Evolutionary conservation across 1,140 invertebrate species (phyloP), one percentile per base, ranked within the genome.

Genomic region (Ceratosolen fusciceps): DNA sequence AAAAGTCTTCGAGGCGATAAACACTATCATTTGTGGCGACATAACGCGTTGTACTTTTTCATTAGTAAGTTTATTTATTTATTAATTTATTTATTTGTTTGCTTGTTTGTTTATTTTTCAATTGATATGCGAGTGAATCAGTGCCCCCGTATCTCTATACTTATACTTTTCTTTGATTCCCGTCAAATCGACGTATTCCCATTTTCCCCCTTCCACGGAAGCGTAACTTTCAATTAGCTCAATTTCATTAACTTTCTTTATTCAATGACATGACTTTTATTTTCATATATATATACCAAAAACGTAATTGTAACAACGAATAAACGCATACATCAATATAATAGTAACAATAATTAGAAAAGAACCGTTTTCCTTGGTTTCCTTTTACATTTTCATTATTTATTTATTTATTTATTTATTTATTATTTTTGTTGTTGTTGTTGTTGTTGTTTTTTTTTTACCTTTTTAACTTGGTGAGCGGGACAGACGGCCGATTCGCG

Each of bases 21-120:
- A 74, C 24, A 52, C 68, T 71, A 77, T 62, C 56, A 12, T 74
- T 73, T 74, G 52, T 79, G 43, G 73, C 73, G 67, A 71, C 71
- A 71, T 80, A 75, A 76, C 79, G 65, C 58, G 47, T 80, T 80
- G 79, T 80, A 80, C 79, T 80, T 80, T 54, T 76, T 80, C 72
- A 71, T 80, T 80, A 79, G 72, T 74, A 62, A 79, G 43, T 52
- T 75, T n/a, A n/a, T n/a, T n/a, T n/a, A n/a, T n/a, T n/a, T n/a
- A n/a, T n/a, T n/a, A n/a, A n/a, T n/a, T n/a, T n/a, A n/a, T n/a
- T n/a, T n/a, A n/a, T n/a, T n/a, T n/a, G n/a, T n/a, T n/a, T n/a
- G n/a, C n/a, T n/a, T n/a, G n/a, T n/a, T n/a, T n/a, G n/a, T n/a
- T n/a, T n/a, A n/a, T n/a, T n/a, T 58, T 24, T 76, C 65, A 75